These are phyloP conservation scores for Lipophrys pholis DNA, from an alignment of 2,113 vertebrate genomes.

Conservation along the genomic window DNA sequence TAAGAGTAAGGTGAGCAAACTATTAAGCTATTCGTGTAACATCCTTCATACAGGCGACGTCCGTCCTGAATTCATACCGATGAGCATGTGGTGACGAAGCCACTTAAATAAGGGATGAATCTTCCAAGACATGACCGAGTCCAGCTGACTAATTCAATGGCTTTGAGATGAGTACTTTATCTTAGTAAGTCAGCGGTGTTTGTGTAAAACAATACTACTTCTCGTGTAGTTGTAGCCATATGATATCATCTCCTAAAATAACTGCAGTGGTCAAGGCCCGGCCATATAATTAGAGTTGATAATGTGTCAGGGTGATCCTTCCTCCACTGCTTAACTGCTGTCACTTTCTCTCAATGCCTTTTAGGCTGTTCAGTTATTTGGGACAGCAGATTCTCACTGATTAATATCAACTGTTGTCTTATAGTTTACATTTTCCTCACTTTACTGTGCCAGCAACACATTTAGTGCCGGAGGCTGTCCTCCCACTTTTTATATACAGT, in stretches of 20 bases:
- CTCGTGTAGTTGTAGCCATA: neutral
- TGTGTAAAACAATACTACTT: neutral
- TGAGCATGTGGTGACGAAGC: no score
- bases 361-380: conserved; percentile 1
- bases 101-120: no score
- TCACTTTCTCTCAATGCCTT: neutral
- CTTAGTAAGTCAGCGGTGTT: neutral
- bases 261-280: conserved; percentile 7
- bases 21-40: neutral
- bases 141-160: no score
- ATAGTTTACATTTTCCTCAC: conserved; percentile 27
- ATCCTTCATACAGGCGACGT: conserved; percentile 8
- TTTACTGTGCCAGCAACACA: conserved; percentile 1
- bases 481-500: conserved; percentile 1
- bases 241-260: neutral
- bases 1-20: neutral
- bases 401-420: conserved; percentile 1
- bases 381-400: neutral
- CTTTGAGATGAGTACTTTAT: neutral
- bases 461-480: conserved; percentile 12
- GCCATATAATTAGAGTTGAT: conserved; percentile 10
- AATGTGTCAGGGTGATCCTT: conserved; percentile 7
- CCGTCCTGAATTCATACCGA: neutral
- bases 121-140: no score
- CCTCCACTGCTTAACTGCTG: conserved; percentile 5